These are phyloP conservation scores for Teleogryllus occipitalis DNA, from an alignment of 1,140 invertebrate species.

Conservation along the genomic window DNA sequence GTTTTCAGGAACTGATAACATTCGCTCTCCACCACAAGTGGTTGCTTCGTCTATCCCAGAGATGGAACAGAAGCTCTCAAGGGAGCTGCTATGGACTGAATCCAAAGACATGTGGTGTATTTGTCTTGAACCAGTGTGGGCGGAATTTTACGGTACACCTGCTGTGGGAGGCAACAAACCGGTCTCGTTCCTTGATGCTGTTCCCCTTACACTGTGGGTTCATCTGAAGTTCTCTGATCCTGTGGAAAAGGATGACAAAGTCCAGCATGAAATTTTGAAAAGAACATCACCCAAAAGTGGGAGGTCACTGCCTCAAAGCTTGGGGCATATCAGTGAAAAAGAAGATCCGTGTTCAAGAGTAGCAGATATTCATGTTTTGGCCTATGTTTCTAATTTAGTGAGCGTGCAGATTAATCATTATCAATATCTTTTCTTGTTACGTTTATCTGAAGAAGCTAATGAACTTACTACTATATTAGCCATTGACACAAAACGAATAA, in stretches of 20 bases:
- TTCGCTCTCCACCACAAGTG: conserved; percentile 37
- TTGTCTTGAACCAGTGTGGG: conserved; percentile 82
- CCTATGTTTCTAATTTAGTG: conserved; percentile 66
- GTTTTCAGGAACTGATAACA: conserved; percentile 38
- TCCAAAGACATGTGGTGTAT: conserved; percentile 81
- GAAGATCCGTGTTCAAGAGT: too few species aligned
- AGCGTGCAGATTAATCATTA: conserved; percentile 87
- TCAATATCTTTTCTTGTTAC: conserved; percentile 80
- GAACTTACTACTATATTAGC: conserved; percentile 71
- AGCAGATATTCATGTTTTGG: conserved; percentile 59
- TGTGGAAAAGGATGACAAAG: background rate
- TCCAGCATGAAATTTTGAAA: background rate
- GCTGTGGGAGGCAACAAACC: conserved; percentile 58
- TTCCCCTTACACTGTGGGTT: conserved; percentile 79
- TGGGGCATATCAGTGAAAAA: background rate
- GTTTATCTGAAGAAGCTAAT: conserved; percentile 71
- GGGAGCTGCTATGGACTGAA: conserved; percentile 73
- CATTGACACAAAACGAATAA: conserved; percentile 60
- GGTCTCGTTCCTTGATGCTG: conserved; percentile 81
- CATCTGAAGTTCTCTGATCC: conserved; percentile 17
- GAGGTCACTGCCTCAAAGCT: background rate
- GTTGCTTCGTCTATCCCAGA: conserved; percentile 40
- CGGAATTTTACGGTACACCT: conserved; percentile 77
- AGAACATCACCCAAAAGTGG: background rate
- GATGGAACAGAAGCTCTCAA: conserved; percentile 39